Evolutionary conservation across 1,140 invertebrate genomes (phyloP).

Genomic region (Rhynchophorus ferrugineus): DNA sequence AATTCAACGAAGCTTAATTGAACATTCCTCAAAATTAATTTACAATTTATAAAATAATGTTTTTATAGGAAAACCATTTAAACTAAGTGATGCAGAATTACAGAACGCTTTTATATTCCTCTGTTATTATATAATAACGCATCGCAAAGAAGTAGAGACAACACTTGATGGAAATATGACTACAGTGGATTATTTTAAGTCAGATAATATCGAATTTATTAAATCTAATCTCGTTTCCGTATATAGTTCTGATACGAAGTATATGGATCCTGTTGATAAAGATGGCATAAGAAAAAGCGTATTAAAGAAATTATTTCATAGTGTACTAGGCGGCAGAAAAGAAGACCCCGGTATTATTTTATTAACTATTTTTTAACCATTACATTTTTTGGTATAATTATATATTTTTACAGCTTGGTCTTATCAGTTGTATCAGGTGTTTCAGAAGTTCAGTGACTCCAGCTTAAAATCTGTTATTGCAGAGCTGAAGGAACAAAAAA

Average conservation of each 20-base stretch:
- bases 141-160: constrained; percentile 12
- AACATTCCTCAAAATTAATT: no score
- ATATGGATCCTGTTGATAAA: constrained; percentile 39
- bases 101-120: constrained; percentile 13
- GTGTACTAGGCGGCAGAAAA: constrained; percentile 52
- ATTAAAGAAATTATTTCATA: constrained; percentile 50
- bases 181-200: constrained; percentile 18
- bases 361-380: neutral
- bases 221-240: neutral
- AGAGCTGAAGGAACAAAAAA: constrained; percentile 49
- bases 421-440: constrained; percentile 62
- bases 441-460: constrained; percentile 60
- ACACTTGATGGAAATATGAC: constrained; percentile 13
- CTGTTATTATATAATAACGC: constrained; percentile 3
- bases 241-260: constrained; percentile 33
- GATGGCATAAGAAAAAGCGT: constrained; percentile 46
- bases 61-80: constrained; percentile 7
- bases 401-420: constrained; percentile 46
- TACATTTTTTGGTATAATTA: neutral
- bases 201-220: constrained; percentile 4
- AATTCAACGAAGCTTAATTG: no score
- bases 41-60: no score
- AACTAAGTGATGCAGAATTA: constrained; percentile 1
- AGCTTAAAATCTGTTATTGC: constrained; percentile 51
- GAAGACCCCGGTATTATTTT: constrained; percentile 36